These are phyloP conservation scores for Sebastes vulpes DNA, from an alignment of 2,797 vertebrate species.

Conservation along the genomic window DNA sequence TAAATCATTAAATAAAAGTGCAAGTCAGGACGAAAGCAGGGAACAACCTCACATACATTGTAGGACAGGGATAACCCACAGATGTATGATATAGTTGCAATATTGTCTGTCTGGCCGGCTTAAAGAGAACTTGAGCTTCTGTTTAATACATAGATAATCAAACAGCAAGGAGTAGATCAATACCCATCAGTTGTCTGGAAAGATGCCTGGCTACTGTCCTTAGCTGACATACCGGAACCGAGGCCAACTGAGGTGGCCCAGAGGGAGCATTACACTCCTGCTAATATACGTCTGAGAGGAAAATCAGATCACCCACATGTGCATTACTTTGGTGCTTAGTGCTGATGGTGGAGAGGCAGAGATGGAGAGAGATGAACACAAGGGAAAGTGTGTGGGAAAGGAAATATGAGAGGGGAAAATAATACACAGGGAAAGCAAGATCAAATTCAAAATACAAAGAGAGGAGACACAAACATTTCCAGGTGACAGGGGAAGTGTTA, in stretches of 20 bases:
- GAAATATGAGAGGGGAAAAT: slow-evolving; percentile 43
- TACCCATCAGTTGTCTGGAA: slow-evolving; percentile 59
- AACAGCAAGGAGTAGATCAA: slow-evolving; percentile 59
- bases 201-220: slow-evolving; percentile 34
- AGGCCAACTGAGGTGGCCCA: slow-evolving; percentile 31
- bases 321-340: slow-evolving; percentile 49
- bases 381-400: slow-evolving; percentile 38
- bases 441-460: neutral
- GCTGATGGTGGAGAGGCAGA: slow-evolving; percentile 13
- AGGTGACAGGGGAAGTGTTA: neutral
- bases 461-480: slow-evolving; percentile 24
- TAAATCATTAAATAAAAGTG: neutral
- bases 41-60: neutral
- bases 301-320: slow-evolving; percentile 42
- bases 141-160: slow-evolving; percentile 51
- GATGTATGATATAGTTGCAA: neutral
- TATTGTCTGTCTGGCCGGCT: neutral
- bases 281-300: slow-evolving; percentile 54
- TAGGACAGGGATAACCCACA: neutral
- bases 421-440: neutral
- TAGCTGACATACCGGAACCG: slow-evolving; percentile 45
- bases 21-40: neutral
- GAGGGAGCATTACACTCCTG: slow-evolving; percentile 40
- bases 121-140: slow-evolving; percentile 17
- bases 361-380: slow-evolving; percentile 19